Conservation (phyloP, 2,888 invertebrate genomes). For the Caenorhabditis doughertyi region DNA sequence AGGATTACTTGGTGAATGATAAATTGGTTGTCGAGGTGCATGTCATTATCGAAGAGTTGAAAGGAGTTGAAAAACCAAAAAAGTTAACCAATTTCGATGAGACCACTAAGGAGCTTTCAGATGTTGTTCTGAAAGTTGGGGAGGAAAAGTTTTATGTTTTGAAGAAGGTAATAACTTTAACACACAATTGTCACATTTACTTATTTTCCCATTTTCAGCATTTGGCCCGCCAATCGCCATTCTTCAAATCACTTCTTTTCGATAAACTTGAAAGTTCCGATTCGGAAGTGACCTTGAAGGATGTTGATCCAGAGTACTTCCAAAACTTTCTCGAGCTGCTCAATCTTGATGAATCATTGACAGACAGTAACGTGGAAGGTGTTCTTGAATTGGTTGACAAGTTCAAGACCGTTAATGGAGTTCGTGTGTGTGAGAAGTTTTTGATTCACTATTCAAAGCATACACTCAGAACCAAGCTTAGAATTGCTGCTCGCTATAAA, state of each 20-base stretch:
- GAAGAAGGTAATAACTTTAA: neutral
- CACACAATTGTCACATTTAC: too few species aligned
- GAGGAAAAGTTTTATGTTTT: neutral
- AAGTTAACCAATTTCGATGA: conserved; percentile 5
- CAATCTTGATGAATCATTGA: too few species aligned
- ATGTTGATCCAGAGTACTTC: too few species aligned
- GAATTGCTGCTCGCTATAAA: neutral
- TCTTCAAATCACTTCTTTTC: neutral
- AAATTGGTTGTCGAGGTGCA: too few species aligned
- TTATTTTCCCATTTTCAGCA: too few species aligned
- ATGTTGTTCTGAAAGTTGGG: neutral
- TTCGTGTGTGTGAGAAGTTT: neutral
- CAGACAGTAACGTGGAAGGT: neutral
- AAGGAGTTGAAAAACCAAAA: too few species aligned
- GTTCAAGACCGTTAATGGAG: neutral
- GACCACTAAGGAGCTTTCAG: conserved; percentile 1
- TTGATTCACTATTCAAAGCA: neutral
- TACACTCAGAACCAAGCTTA: neutral
- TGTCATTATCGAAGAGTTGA: too few species aligned
- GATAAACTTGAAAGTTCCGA: neutral
- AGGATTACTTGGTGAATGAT: too few species aligned
- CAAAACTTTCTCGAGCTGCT: too few species aligned
- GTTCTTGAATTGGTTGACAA: neutral
- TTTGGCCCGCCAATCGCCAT: neutral
- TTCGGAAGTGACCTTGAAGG: neutral